A percentile compares a stretch with the other conserved stretches of the same genome.
Conservation (phyloP, 1,140 invertebrate genomes). For the Trichonephila clavipes region DNA sequence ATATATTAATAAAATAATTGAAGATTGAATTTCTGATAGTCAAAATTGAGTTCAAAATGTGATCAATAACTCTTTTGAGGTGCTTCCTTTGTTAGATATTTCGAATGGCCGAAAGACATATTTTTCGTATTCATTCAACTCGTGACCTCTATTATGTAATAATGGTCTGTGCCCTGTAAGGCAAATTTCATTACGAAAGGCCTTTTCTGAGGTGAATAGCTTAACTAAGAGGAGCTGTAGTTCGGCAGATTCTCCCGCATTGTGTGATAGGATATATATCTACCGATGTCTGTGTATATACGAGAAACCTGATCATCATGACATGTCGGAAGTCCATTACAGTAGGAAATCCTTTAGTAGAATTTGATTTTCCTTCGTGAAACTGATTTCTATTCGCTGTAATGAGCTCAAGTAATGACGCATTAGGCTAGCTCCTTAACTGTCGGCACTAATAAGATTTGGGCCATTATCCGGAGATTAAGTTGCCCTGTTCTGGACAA, state of each 20-base stretch:
- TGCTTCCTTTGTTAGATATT: too few species aligned
- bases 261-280: neutral
- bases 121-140: neutral
- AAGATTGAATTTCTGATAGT: too few species aligned
- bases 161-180: neutral
- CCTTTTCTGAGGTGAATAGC: neutral
- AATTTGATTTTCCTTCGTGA: slow-evolving; percentile 59
- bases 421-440: slow-evolving; percentile 60
- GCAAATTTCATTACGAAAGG: neutral
- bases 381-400: slow-evolving; percentile 57
- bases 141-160: neutral
- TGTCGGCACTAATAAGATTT: slow-evolving; percentile 65
- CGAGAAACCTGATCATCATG: slow-evolving; percentile 31
- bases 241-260: neutral
- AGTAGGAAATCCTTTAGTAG: slow-evolving; percentile 51
- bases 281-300: neutral
- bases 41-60: too few species aligned
- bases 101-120: too few species aligned
- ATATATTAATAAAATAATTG: too few species aligned
- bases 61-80: too few species aligned
- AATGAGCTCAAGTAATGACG: slow-evolving; percentile 70
- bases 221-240: neutral
- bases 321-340: slow-evolving; percentile 65
- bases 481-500: slow-evolving; percentile 30
- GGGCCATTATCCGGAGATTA: slow-evolving; percentile 57